Conservation (phyloP, 2,888 invertebrate genomes). For the Micoletzkya japonica region DNA sequence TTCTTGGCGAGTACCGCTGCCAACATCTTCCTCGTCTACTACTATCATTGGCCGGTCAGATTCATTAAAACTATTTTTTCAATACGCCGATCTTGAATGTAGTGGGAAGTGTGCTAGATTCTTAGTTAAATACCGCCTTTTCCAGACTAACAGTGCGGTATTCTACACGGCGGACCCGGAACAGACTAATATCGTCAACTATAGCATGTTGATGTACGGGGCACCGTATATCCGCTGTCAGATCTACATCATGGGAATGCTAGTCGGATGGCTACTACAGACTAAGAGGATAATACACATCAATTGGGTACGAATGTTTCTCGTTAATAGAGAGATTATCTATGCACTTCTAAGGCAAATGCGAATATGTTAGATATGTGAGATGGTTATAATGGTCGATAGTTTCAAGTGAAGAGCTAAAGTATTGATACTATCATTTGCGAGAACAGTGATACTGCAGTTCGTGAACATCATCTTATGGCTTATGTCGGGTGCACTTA, state of each 20-base stretch:
- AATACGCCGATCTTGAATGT: background rate
- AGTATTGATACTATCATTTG: background rate
- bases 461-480: constrained; percentile 27
- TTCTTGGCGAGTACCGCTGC: constrained; percentile 20
- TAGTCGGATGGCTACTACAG: constrained; percentile 30
- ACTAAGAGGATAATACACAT: constrained; percentile 27
- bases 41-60: constrained; percentile 13
- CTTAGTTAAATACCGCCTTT: no score
- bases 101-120: background rate
- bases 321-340: no score
- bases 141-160: background rate
- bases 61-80: no score
- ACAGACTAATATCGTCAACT: background rate
- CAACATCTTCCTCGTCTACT: constrained; percentile 28
- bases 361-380: no score
- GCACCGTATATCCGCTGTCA: constrained; percentile 29
- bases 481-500: constrained; percentile 15
- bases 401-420: background rate
- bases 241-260: constrained; percentile 31
- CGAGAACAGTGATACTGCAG: constrained; percentile 2
- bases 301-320: background rate
- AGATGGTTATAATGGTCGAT: background rate
- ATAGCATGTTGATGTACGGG: constrained; percentile 28
- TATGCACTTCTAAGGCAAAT: no score
- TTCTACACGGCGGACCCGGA: background rate